phyloP scores from a whole-genome alignment of 2,888 invertebrate genomes.

The Julus scanicus region DNA sequence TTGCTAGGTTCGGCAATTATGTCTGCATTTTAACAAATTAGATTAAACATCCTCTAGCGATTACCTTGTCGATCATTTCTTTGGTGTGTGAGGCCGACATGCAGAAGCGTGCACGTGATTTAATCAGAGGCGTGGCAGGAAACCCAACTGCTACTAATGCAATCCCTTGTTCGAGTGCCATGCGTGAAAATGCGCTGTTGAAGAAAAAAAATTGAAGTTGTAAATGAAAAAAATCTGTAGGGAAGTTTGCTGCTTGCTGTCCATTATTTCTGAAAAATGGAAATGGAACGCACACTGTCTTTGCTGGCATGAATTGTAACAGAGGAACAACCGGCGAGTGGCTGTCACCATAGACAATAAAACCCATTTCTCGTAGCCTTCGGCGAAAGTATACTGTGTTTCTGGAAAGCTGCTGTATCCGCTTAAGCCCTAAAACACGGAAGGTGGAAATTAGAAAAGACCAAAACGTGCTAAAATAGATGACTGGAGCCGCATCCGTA shows the following conservation, averaged over 20 bases:
- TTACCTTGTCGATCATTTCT: slow-evolving; percentile 86
- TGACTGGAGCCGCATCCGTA: slow-evolving; percentile 57
- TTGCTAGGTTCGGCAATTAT: too few relatives aligned
- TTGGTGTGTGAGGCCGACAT: slow-evolving; percentile 95
- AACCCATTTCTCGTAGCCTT: slow-evolving; percentile 85
- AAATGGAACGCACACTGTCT: slow-evolving; percentile 78
- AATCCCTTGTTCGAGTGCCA: slow-evolving; percentile 81
- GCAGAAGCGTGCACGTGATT: slow-evolving; percentile 93
- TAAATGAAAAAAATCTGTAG: not conserved
- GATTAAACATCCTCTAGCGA: not conserved
- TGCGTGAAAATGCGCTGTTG: slow-evolving; percentile 84
- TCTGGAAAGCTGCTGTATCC: slow-evolving; percentile 78
- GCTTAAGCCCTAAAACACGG: slow-evolving; percentile 66
- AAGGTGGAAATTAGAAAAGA: not conserved
- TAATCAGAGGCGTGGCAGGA: slow-evolving; percentile 95
- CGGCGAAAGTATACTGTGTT: slow-evolving; percentile 86
- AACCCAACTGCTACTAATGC: slow-evolving; percentile 97
- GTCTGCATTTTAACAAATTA: not conserved
- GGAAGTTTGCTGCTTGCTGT: too few relatives aligned
- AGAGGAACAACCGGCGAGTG: slow-evolving; percentile 98
- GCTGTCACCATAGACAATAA: slow-evolving; percentile 90
- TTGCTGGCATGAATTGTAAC: slow-evolving; percentile 92
- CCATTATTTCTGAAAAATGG: too few relatives aligned
- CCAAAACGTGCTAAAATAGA: not conserved
- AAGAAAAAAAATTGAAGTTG: not conserved